phyloP scores from a whole-genome alignment of 1,140 invertebrate species.

The Tenebrio molitor region DNA sequence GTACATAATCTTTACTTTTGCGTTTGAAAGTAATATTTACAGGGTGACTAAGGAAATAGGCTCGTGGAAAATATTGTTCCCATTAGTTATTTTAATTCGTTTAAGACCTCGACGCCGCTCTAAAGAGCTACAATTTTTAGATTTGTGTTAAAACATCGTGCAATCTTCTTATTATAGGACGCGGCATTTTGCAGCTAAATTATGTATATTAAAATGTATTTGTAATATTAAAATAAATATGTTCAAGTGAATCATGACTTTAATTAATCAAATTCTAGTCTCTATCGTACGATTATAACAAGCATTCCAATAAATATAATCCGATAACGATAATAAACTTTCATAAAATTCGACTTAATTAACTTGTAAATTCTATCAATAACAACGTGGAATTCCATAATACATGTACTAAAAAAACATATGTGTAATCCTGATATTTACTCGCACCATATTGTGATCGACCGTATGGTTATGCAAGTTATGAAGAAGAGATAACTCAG shows the following conservation, averaged over 20 bases:
- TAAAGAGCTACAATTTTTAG: slow-evolving; percentile 44
- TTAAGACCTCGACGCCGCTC: slow-evolving; percentile 40
- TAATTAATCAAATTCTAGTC: slow-evolving; percentile 3
- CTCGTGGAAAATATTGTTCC: slow-evolving; percentile 34
- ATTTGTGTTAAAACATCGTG: slow-evolving; percentile 55
- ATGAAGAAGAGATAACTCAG: slow-evolving; percentile 9
- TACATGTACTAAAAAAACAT: slow-evolving; percentile 31
- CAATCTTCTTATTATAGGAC: slow-evolving; percentile 59
- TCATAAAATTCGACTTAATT: slow-evolving; percentile 22
- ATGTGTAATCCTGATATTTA: slow-evolving; percentile 8
- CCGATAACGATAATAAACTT: slow-evolving; percentile 36
- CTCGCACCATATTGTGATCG: slow-evolving; percentile 10
- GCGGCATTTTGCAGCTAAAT: slow-evolving; percentile 57
- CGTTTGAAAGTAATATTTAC: slow-evolving; percentile 43
- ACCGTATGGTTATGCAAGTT: slow-evolving; percentile 28
- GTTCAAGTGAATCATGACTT: slow-evolving; percentile 53
- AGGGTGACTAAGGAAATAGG: slow-evolving; percentile 42
- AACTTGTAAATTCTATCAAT: slow-evolving; percentile 33
- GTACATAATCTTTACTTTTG: slow-evolving; percentile 28
- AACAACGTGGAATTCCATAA: slow-evolving; percentile 3
- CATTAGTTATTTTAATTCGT: slow-evolving; percentile 44
- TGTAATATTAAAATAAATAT: slow-evolving; percentile 63
- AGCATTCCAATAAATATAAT: slow-evolving; percentile 30
- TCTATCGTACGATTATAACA: background rate
- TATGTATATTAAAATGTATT: slow-evolving; percentile 62